Percentiles rank a stretch among this genome's conserved stretches.
These are phyloP conservation scores for Cervus canadensis DNA, from an alignment of 2,113 vertebrate species.

Conservation along the genomic window DNA sequence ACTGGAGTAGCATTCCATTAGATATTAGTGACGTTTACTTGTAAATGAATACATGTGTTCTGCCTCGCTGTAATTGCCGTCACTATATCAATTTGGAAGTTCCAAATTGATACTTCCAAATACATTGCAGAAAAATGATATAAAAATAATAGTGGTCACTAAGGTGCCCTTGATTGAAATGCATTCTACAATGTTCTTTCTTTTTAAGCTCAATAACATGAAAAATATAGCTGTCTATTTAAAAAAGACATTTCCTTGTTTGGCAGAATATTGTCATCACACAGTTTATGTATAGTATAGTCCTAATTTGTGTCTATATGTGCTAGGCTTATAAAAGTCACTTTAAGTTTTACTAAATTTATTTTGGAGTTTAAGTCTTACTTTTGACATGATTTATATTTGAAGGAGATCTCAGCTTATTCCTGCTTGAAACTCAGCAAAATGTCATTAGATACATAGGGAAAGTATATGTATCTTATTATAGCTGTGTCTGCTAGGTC, in stretches of 20 bases:
- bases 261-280: slow-evolving; percentile 72
- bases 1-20: not conserved
- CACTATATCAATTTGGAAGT: not conserved
- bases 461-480: slow-evolving; percentile 31
- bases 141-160: slow-evolving; percentile 39
- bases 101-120: not conserved
- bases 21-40: not conserved
- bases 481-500: not conserved
- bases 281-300: slow-evolving; percentile 69
- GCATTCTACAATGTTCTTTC: slow-evolving; percentile 48
- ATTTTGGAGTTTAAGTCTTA: slow-evolving; percentile 69
- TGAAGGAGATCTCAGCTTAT: slow-evolving; percentile 38
- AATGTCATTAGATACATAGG: slow-evolving; percentile 27
- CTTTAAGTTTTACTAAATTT: slow-evolving; percentile 48
- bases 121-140: slow-evolving; percentile 1
- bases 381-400: slow-evolving; percentile 67
- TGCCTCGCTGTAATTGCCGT: not conserved
- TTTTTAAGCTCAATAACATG: slow-evolving; percentile 70
- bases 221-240: slow-evolving; percentile 77
- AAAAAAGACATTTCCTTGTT: slow-evolving; percentile 72
- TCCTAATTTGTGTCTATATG: slow-evolving; percentile 71
- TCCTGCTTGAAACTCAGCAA: slow-evolving; percentile 56
- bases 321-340: slow-evolving; percentile 67
- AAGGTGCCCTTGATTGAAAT: slow-evolving; percentile 62
- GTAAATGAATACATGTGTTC: not conserved